Percentiles rank a stretch among this genome's conserved stretches.
phyloP scores from a whole-genome alignment of 2,113 vertebrate species.

The Chloebia gouldiae region DNA sequence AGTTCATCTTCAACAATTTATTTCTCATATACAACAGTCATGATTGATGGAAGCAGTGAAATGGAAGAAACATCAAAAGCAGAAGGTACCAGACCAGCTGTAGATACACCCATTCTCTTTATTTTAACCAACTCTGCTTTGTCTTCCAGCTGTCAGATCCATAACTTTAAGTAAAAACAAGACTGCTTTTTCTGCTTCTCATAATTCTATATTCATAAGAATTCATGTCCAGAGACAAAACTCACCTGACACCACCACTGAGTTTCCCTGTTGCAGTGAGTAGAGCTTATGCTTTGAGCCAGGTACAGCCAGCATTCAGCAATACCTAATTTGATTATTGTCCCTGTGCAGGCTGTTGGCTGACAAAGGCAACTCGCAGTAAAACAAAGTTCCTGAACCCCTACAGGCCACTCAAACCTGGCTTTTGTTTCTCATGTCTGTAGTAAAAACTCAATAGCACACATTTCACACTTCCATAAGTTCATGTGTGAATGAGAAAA shows the following conservation, averaged over 20 bases:
- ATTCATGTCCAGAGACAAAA: not conserved
- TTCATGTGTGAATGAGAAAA: not conserved
- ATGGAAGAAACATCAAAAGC: not conserved
- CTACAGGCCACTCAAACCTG: not conserved
- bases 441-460: not conserved
- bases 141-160: not conserved
- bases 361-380: not conserved
- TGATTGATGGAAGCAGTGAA: not conserved
- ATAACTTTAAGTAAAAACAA: not conserved
- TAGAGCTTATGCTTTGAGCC: not conserved
- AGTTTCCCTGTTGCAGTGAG: not conserved
- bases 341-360: not conserved
- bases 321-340: not conserved
- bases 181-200: not conserved
- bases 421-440: not conserved
- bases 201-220: not conserved
- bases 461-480: not conserved
- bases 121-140: not conserved
- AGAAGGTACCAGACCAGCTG: not conserved
- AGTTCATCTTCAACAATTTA: not conserved
- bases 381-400: not conserved
- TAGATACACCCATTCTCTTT: not conserved
- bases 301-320: not conserved
- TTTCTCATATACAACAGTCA: not conserved
- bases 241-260: not conserved